A percentile compares a stretch with the other conserved stretches of the same genome.
Evolutionary conservation across 2,797 vertebrate genomes (phyloP).

Genomic region (Hydrophis major): DNA sequence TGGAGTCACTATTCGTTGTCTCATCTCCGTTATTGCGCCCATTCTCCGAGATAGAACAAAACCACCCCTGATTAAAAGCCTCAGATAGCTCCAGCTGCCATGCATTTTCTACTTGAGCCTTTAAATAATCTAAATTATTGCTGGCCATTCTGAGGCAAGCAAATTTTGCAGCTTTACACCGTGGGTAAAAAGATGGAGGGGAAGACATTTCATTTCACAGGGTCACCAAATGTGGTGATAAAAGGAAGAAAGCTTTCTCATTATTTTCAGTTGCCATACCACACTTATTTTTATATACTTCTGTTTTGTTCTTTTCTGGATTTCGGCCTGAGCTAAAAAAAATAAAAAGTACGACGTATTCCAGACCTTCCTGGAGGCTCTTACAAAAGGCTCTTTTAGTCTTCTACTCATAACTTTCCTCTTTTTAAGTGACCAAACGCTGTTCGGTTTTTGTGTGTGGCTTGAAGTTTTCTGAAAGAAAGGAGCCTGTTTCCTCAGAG

Average conservation of each 20-base stretch:
- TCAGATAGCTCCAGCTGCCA: not conserved
- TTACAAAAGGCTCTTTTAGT: not conserved
- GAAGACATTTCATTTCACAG: not conserved
- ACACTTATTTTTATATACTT: not conserved
- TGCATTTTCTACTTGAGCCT: not conserved
- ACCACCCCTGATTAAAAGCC: not conserved
- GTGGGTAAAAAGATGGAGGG: not conserved
- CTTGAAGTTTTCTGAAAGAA: not conserved
- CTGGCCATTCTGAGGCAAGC: not conserved
- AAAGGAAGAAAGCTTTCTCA: not conserved
- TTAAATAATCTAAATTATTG: not conserved
- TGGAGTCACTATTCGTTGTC: too few species aligned
- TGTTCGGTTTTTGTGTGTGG: not conserved
- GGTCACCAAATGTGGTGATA: not conserved
- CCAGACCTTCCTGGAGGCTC: not conserved
- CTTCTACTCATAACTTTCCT: not conserved
- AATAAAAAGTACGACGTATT: accelerated
- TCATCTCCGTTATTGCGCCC: too few species aligned
- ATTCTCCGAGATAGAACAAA: too few species aligned
- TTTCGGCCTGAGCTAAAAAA: not conserved
- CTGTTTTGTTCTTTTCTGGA: not conserved
- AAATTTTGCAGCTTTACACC: not conserved
- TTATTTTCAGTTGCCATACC: not conserved
- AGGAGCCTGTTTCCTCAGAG: not conserved
- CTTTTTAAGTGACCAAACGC: not conserved